Evolutionary conservation across 2,113 vertebrate species (phyloP).

Genomic region (sheep (Ovis aries)): DNA sequence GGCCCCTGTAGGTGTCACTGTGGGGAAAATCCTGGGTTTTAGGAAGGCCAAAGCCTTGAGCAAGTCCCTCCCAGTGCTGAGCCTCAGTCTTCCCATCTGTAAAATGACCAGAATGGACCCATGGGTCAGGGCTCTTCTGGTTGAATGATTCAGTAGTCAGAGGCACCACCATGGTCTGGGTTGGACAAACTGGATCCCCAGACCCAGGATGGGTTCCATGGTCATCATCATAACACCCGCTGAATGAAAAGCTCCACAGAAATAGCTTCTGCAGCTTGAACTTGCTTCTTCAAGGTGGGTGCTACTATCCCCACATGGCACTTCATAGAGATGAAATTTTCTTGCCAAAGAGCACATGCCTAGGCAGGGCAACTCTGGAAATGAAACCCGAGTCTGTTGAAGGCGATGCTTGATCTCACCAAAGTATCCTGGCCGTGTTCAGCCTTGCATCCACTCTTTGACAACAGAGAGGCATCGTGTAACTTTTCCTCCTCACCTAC

Average conservation of each 20-base stretch:
- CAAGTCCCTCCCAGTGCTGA: too few relatives aligned
- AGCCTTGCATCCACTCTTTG: background rate
- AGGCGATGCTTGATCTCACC: fast-evolving
- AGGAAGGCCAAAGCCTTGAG: background rate
- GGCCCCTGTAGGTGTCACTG: background rate
- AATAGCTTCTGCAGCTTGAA: too few relatives aligned
- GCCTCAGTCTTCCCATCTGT: background rate
- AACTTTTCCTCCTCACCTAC: background rate
- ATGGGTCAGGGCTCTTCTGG: background rate
- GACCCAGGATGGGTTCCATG: background rate
- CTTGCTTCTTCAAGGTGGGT: background rate
- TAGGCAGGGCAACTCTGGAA: background rate
- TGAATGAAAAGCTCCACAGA: background rate
- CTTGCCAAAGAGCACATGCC: background rate
- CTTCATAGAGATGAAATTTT: background rate
- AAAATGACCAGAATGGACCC: background rate
- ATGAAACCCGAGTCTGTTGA: background rate
- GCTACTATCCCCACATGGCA: background rate
- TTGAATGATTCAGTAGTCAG: background rate
- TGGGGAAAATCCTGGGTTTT: background rate
- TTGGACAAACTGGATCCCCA: background rate
- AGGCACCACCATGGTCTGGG: background rate
- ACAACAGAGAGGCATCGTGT: background rate
- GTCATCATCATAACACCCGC: background rate
- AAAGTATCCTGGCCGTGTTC: fast-evolving